These are phyloP conservation scores for Leptoclinus maculatus DNA, from an alignment of 2,797 vertebrate species.

Conservation along the genomic window DNA sequence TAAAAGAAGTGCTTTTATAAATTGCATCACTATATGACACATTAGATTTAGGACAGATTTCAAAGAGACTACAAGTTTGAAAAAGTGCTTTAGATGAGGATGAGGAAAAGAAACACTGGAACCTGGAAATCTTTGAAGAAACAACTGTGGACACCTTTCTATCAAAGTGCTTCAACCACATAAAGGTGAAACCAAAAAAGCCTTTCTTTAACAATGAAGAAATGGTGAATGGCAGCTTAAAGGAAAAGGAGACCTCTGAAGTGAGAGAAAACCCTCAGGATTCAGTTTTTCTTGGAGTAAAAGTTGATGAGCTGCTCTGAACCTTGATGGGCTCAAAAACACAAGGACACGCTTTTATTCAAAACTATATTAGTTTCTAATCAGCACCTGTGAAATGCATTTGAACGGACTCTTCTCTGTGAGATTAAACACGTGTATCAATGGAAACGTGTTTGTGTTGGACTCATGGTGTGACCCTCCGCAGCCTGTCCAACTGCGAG, in stretches of 20 bases:
- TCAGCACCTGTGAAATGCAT: not conserved
- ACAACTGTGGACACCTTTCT: not conserved
- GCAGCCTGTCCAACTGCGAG: slow-evolving; percentile 16
- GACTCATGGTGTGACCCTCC: slow-evolving; percentile 15
- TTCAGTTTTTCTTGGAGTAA: not conserved
- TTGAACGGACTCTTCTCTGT: not conserved
- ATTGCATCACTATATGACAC: not conserved
- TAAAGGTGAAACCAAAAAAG: not conserved
- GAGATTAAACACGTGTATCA: not conserved
- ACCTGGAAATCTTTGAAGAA: not conserved
- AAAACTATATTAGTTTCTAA: not conserved
- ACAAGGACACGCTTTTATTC: not conserved
- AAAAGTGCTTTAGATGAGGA: not conserved
- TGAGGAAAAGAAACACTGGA: not conserved
- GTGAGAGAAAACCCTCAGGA: not conserved
- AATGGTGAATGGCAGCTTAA: not conserved
- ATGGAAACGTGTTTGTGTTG: not conserved
- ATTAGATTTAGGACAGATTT: not conserved
- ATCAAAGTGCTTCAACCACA: not conserved
- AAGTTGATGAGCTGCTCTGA: not conserved
- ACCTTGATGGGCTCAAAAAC: not conserved
- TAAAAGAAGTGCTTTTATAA: not conserved
- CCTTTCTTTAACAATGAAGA: not conserved
- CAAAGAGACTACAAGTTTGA: not conserved
- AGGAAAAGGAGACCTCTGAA: not conserved